Evolutionary conservation across 2,113 vertebrate genomes (phyloP), one percentile per base, ranked within the genome.

Genomic region (Polyodon spathula): DNA sequence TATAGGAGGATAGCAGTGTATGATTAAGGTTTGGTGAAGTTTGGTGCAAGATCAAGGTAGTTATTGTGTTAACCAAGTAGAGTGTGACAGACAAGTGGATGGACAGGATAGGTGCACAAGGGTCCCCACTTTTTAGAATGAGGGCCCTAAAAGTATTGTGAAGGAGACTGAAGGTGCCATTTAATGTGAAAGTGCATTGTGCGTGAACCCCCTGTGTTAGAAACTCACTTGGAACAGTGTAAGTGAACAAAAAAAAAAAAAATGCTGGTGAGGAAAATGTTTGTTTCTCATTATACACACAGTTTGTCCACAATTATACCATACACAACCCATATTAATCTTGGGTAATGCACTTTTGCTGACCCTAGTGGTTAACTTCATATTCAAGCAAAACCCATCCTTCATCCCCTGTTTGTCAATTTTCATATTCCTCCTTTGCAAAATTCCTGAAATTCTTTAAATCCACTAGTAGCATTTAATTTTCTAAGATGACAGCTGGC

Each of bases 401-500:
- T 14, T 58, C 14, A 58, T 43, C 27, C 40, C 39, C n/a, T n/a
- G 37, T 41, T 57, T 39, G 11, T 4, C 55, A 57, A 6, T 57
- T 15, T 15, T 40, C 55, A 57, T 57, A 43, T 42, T 58, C 43
- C 40, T 10, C 15, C 3, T n/a, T 58, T 41, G 16, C 14, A 41
- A 40, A 39, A 58, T n/a, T 58, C 37, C 37, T n/a, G 11, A 44
- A 39, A 41, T 43, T 15, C 12, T 58, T 8, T 8, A 12, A 58
- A 58, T 17, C 15, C 56, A 58, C 56, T 9, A 58, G 40, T 42
- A 17, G 56, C 40, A 37, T 17, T 43, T 43, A 58, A 58, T 58
- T 17, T 17, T 14, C n/a, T 15, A 17, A 6, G 56, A n/a, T 58
- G 40, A 42, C 40, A 58, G 56, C 37, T 57, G 55, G 8, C 56